Conservation (phyloP, 2,113 vertebrate genomes). For the Barbus barbus region DNA sequence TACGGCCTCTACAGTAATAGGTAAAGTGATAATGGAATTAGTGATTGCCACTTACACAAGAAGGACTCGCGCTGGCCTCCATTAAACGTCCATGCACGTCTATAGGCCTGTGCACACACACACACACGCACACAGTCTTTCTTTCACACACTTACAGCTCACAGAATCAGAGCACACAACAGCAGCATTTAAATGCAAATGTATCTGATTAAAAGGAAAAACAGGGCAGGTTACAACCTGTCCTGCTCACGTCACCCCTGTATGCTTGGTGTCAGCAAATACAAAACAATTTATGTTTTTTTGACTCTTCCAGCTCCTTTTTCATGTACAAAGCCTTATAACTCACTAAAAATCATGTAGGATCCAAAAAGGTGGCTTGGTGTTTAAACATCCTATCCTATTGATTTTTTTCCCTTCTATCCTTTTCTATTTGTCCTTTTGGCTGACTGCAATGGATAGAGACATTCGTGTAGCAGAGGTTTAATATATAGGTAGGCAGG, state of each 20-base stretch:
- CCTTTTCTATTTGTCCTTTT: slow-evolving; percentile 24
- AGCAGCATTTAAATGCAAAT: slow-evolving; percentile 69
- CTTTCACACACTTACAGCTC: slow-evolving; percentile 2
- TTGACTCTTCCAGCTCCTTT: background rate
- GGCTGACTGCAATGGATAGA: slow-evolving; percentile 21
- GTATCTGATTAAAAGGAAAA: slow-evolving; percentile 57
- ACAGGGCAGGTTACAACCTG: slow-evolving; percentile 58
- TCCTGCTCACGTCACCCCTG: background rate
- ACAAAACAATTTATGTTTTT: background rate
- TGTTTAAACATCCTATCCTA: slow-evolving; percentile 22
- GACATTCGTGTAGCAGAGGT: slow-evolving; percentile 12
- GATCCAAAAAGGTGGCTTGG: background rate
- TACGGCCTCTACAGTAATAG: slow-evolving; percentile 43
- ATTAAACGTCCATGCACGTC: slow-evolving; percentile 37
- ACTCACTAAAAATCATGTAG: background rate
- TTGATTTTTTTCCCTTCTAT: slow-evolving; percentile 26
- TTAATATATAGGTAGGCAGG: slow-evolving; percentile 36
- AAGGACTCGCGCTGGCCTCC: slow-evolving; percentile 16
- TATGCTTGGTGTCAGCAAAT: background rate
- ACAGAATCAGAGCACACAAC: slow-evolving; percentile 14
- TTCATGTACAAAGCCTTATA: slow-evolving; percentile 33
- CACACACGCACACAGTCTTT: slow-evolving; percentile 12
- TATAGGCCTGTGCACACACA: slow-evolving; percentile 10
- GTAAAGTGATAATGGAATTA: slow-evolving; percentile 58
- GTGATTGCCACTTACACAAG: slow-evolving; percentile 46